phyloP scores from a whole-genome alignment of 2,113 vertebrate genomes.

The Leucopsar rothschildi region DNA sequence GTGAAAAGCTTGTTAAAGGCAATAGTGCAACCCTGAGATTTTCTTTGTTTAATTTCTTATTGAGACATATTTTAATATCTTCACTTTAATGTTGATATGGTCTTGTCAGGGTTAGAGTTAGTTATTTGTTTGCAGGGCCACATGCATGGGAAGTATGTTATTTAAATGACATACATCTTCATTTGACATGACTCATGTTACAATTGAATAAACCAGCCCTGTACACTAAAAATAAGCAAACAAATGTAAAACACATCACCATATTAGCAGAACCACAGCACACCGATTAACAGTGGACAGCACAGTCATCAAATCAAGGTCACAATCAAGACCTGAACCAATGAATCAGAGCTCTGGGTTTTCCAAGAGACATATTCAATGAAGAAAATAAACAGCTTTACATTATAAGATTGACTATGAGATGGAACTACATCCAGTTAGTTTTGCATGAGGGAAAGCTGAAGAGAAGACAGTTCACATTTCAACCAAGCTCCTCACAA shows the following conservation, averaged over 20 bases:
- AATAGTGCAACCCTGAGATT: background rate
- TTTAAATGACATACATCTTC: background rate
- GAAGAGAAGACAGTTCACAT: background rate
- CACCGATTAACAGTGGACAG: background rate
- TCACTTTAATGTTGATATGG: background rate
- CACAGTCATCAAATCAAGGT: background rate
- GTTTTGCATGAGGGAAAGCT: background rate
- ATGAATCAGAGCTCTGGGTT: background rate
- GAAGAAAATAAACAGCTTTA: background rate
- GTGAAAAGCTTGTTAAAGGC: slow-evolving; percentile 1
- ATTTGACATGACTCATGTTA: background rate
- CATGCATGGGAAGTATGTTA: background rate
- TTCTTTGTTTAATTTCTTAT: slow-evolving; percentile 8
- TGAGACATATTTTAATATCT: background rate
- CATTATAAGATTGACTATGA: background rate
- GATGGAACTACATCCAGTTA: background rate
- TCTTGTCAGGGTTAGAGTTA: background rate
- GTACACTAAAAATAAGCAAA: background rate
- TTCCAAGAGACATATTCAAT: background rate
- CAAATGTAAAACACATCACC: background rate
- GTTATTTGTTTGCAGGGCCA: background rate
- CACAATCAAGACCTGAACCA: background rate
- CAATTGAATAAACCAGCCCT: background rate
- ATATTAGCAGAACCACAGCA: background rate
- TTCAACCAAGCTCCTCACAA: background rate